Evolutionary conservation across 2,797 vertebrate species (phyloP), one percentile per base, ranked within the genome.

Genomic region (Taeniopygia guttata): DNA sequence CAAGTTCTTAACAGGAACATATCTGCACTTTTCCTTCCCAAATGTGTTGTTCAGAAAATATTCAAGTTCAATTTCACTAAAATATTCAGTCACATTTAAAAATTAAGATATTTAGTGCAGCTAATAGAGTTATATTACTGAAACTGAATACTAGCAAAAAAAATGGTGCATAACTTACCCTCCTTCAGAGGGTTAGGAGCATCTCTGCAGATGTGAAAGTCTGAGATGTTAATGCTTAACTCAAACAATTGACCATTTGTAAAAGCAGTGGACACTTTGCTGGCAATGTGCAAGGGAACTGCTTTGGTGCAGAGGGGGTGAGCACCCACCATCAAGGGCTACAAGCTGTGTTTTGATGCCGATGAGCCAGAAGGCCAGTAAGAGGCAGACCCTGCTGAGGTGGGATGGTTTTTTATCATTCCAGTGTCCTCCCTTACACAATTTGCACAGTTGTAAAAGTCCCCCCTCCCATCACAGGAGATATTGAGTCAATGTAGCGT

Each of bases 351-450:
- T 25, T 38, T 52, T 46, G 34, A 46, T 29, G 27, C 27, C 19
- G n/a, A 29, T 46, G 7, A 12, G 15, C 0, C 0, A 72, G 29
- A 63, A 29, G n/a, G 16, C 15, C 0, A 0, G 5, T 23, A 60
- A n/a, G 13, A 46, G 72, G 18, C 22, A 54, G 27, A n/a, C 18
- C 14, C 38, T 82, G 9, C 29, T 38, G 40, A 45, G 40, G 15
- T 67, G 15, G 15, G 30, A 48, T 15, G 18, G n/a, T 34, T 9
- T n/a, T 54, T 54, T 23, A 16, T 12, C 46, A 38, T 45, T 36
- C n/a, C n/a, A 18, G 4, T 27, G 11, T 45, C 23, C 22, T 45
- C 22, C n/a, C 11, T 38, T 27, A 45, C 22, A 60, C 38, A 62
- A 27, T 18, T 38, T 27, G 22, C 27, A 62, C 67, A 27, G 18